Conservation (phyloP, 2,113 vertebrate genomes). For the Macquaria australasica region DNA sequence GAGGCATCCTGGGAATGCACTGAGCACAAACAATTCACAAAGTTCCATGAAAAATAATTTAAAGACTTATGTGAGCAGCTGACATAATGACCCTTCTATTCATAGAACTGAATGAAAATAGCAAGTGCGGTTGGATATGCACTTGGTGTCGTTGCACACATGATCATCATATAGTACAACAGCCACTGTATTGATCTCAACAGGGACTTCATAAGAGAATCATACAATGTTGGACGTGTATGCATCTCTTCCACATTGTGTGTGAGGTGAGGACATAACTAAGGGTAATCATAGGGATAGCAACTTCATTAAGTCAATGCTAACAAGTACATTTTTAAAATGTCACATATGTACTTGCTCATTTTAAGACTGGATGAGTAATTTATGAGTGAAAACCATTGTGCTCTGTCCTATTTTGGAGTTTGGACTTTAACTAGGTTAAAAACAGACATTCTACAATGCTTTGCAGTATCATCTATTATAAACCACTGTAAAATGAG, state of each 20-base stretch:
- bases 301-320: background rate
- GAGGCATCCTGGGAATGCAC: background rate
- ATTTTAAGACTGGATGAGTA: constrained; percentile 3
- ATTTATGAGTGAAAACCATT: constrained; percentile 32
- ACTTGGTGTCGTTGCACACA: background rate
- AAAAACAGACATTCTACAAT: constrained; percentile 65
- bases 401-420: constrained; percentile 49
- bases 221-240: background rate
- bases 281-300: background rate
- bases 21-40: background rate
- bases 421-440: constrained; percentile 39
- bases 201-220: background rate
- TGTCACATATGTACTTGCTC: background rate
- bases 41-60: background rate
- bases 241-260: background rate
- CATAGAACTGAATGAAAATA: background rate
- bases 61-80: background rate
- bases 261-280: background rate
- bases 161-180: background rate
- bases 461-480: constrained; percentile 61
- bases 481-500: constrained; percentile 40
- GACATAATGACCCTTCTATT: background rate
- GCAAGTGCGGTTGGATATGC: background rate
- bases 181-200: background rate
- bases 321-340: constrained; percentile 12